Evolutionary conservation across 30 jellyfish, hydroid and myxozoan genomes (phyloP).

Genomic region (Aurelia sp.): DNA sequence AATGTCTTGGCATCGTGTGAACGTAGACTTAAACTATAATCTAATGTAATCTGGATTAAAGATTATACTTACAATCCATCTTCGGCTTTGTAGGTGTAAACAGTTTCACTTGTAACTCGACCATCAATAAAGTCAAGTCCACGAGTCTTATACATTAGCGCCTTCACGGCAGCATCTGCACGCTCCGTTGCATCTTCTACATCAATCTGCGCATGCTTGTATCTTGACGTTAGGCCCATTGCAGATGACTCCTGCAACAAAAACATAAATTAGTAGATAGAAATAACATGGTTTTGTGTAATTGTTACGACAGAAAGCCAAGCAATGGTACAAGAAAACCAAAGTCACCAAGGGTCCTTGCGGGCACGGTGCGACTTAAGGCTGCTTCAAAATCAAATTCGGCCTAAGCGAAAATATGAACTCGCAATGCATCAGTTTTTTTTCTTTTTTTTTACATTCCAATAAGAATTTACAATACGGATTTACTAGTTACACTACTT

Average conservation of each 20-base stretch:
- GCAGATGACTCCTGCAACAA: constrained; percentile 64
- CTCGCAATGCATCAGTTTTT: too few species aligned
- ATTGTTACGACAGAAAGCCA: too few species aligned
- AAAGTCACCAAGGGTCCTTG: too few species aligned
- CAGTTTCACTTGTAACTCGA: constrained; percentile 38
- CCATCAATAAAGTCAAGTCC: constrained; percentile 64
- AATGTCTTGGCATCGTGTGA: too few species aligned
- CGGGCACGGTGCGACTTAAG: too few species aligned
- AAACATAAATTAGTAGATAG: not conserved
- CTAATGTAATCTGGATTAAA: not conserved
- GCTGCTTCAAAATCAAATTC: too few species aligned
- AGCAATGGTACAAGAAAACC: too few species aligned
- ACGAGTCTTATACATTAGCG: constrained; percentile 67
- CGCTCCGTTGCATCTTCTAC: constrained; percentile 82
- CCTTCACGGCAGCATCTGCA: constrained; percentile 86
- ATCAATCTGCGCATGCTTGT: constrained; percentile 75
- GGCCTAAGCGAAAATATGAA: too few species aligned
- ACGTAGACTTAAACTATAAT: not conserved
- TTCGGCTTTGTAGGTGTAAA: constrained; percentile 33
- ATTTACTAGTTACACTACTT: too few species aligned
- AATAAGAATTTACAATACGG: too few species aligned
- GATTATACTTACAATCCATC: constrained; percentile 5
- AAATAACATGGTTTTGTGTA: too few species aligned
- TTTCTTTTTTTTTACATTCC: too few species aligned
- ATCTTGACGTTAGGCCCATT: constrained; percentile 53